Conservation (phyloP, 2,797 vertebrate genomes). For the Diceros bicornis region DNA sequence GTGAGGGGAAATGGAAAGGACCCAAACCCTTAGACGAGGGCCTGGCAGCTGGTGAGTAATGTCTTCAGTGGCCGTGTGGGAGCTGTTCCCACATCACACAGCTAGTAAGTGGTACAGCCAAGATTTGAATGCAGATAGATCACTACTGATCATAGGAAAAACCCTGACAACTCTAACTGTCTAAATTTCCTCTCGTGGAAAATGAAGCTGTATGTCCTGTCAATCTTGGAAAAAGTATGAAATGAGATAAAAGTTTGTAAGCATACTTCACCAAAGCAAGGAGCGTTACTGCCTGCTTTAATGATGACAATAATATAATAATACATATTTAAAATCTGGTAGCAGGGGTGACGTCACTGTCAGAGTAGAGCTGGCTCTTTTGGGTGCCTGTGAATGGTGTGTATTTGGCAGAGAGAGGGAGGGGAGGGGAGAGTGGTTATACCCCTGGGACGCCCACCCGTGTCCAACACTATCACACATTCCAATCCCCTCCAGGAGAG, state of each 20-base stretch:
- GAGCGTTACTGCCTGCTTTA: not conserved
- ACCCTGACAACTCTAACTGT: no score
- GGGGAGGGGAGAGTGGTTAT: rapidly evolving
- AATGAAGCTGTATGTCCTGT: not conserved
- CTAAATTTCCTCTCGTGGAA: not conserved
- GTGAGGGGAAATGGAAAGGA: not conserved
- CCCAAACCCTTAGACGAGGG: rapidly evolving
- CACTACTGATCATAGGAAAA: not conserved
- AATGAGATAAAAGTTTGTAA: not conserved
- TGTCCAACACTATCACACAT: not conserved
- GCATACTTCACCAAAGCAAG: not conserved
- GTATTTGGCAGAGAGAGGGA: rapidly evolving
- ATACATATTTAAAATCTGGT: not conserved
- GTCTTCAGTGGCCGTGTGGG: rapidly evolving
- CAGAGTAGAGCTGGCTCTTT: not conserved
- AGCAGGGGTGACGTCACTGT: not conserved
- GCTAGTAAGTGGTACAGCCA: not conserved
- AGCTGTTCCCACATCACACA: not conserved
- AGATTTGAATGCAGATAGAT: not conserved
- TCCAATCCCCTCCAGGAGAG: not conserved
- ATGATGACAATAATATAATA: rapidly evolving
- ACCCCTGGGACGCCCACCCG: rapidly evolving
- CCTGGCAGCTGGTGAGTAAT: rapidly evolving
- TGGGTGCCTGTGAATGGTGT: rapidly evolving
- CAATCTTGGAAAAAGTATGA: not conserved